Percentiles rank a stretch among this genome's conserved stretches.
Evolutionary conservation across 2,888 invertebrate species (phyloP).

Genomic region (Metallyticus violacea): DNA sequence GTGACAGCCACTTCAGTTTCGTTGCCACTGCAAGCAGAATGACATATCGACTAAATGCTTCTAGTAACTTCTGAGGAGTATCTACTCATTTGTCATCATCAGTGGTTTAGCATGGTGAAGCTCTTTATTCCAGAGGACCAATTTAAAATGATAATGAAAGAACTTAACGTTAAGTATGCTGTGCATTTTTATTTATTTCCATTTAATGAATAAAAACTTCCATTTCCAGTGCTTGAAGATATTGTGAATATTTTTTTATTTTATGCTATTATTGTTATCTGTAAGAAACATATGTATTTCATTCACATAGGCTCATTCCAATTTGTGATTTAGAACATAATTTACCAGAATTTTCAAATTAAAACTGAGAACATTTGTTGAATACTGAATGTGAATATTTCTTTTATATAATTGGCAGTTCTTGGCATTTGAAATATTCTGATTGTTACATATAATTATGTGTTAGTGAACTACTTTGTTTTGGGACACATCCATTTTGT

Average conservation of each 20-base stretch:
- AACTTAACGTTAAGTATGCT: neutral
- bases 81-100: neutral
- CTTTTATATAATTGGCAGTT: neutral
- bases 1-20: neutral
- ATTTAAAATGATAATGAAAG: neutral
- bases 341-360: neutral
- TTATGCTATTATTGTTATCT: neutral
- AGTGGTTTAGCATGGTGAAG: neutral
- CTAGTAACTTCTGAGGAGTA: neutral
- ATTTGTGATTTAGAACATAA: neutral
- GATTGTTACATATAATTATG: neutral
- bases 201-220: neutral
- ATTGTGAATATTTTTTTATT: neutral
- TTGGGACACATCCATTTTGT: neutral
- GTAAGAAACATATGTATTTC: neutral
- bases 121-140: neutral
- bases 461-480: neutral
- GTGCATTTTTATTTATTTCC: slow-evolving; percentile 7
- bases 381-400: neutral
- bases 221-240: neutral
- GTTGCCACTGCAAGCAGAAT: neutral
- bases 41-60: neutral
- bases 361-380: neutral
- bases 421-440: neutral
- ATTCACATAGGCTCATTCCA: neutral